These are phyloP conservation scores for Diploptera punctata DNA, from an alignment of 2,888 invertebrate genomes.

Conservation along the genomic window DNA sequence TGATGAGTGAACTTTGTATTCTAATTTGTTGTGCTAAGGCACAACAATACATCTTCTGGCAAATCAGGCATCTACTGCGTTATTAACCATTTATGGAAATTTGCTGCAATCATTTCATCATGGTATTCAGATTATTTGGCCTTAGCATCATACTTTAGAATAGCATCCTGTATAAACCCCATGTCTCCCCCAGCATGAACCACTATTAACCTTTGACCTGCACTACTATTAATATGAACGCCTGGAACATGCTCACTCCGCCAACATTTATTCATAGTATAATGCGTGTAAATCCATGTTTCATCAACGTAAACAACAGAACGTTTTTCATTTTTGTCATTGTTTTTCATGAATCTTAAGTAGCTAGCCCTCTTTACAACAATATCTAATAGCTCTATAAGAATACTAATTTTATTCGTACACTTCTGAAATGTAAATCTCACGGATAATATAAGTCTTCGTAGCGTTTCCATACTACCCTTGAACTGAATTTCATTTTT, in stretches of 20 bases:
- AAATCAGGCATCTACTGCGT: background rate
- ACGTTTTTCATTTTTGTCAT: background rate
- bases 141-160: background rate
- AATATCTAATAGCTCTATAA: background rate
- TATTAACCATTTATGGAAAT: background rate
- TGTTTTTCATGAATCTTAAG: background rate
- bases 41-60: background rate
- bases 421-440: background rate
- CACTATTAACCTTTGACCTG: background rate
- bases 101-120: background rate
- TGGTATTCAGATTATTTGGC: background rate
- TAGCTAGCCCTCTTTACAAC: background rate
- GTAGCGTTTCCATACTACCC: background rate
- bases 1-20: background rate
- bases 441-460: background rate
- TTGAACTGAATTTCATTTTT: background rate
- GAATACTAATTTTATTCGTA: background rate
- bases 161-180: background rate
- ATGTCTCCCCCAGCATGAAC: no score
- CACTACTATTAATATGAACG: background rate
- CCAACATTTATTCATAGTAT: background rate
- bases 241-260: background rate
- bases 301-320: background rate
- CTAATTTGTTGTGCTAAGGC: background rate
- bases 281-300: background rate